Evolutionary conservation across 2,888 invertebrate species (phyloP).

Genomic region (Torymus auratus): DNA sequence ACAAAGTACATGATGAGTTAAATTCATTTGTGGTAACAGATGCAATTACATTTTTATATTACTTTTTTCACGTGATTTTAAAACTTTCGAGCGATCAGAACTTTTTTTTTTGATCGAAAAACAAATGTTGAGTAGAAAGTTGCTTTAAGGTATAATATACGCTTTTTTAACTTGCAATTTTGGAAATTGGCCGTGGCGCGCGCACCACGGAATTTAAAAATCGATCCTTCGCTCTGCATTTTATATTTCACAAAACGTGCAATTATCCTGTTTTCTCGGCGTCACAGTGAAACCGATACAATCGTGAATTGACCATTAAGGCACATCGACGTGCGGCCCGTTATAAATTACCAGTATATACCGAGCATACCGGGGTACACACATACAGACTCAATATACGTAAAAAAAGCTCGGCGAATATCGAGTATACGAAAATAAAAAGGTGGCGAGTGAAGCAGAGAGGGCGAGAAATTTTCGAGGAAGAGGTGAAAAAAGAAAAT

Average conservation of each 20-base stretch:
- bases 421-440: slow-evolving; percentile 39
- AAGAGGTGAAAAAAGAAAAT: slow-evolving; percentile 33
- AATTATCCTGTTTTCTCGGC: slow-evolving; percentile 55
- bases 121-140: slow-evolving; percentile 17
- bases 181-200: slow-evolving; percentile 41
- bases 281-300: slow-evolving; percentile 48
- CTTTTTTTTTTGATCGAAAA: not conserved
- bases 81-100: too few relatives aligned
- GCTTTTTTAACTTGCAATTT: slow-evolving; percentile 37
- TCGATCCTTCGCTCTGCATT: slow-evolving; percentile 47
- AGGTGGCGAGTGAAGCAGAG: not conserved
- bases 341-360: slow-evolving; percentile 39
- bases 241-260: slow-evolving; percentile 51
- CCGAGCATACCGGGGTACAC: not conserved
- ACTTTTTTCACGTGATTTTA: not conserved
- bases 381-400: slow-evolving; percentile 6
- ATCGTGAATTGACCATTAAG: slow-evolving; percentile 55
- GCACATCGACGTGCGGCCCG: slow-evolving; percentile 52
- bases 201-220: slow-evolving; percentile 39
- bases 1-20: too few relatives aligned
- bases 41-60: not conserved
- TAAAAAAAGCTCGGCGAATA: slow-evolving; percentile 28
- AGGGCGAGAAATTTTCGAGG: slow-evolving; percentile 15
- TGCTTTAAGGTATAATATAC: not conserved
- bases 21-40: not conserved